phyloP scores from a whole-genome alignment of 2,797 vertebrate species.

The Scomberomorus guttatus region DNA sequence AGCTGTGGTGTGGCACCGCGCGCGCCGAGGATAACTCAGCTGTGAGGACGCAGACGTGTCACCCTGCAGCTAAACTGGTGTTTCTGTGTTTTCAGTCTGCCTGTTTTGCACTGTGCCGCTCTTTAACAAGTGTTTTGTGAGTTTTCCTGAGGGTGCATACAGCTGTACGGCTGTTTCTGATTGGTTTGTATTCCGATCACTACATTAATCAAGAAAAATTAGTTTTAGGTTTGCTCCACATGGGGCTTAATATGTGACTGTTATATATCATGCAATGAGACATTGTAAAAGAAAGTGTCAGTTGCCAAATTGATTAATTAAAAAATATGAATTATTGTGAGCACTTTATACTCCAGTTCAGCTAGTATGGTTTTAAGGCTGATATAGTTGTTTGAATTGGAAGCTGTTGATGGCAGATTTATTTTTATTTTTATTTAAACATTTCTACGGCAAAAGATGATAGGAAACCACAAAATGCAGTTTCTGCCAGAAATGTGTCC shows the following conservation, averaged over 20 bases:
- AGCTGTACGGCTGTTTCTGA: slow-evolving; percentile 7
- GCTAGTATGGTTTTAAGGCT: slow-evolving; percentile 33
- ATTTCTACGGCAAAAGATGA: slow-evolving; percentile 33
- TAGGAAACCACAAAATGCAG: slow-evolving; percentile 41
- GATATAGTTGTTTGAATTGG: slow-evolving; percentile 11
- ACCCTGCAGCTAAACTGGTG: slow-evolving; percentile 9
- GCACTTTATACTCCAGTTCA: slow-evolving; percentile 73
- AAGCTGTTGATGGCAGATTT: slow-evolving; percentile 18
- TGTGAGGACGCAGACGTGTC: slow-evolving; percentile 10
- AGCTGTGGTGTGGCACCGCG: slow-evolving; percentile 10
- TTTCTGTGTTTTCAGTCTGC: slow-evolving; percentile 27
- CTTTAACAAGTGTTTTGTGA: slow-evolving; percentile 31
- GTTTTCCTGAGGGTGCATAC: not conserved
- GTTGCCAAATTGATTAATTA: slow-evolving; percentile 54
- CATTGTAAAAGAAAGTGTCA: slow-evolving; percentile 21
- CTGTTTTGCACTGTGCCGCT: slow-evolving; percentile 29
- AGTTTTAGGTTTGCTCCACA: slow-evolving; percentile 16
- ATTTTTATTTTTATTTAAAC: slow-evolving; percentile 1
- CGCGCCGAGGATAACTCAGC: slow-evolving; percentile 8
- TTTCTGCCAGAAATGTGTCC: slow-evolving; percentile 29
- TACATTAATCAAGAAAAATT: slow-evolving; percentile 18
- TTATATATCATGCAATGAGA: slow-evolving; percentile 40
- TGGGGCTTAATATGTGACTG: slow-evolving; percentile 31
- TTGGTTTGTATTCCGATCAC: slow-evolving; percentile 15
- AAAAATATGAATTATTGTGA: slow-evolving; percentile 54